A percentile compares a stretch with the other conserved stretches of the same genome.
phyloP scores from a whole-genome alignment of 2,888 invertebrate species.

The Melanchra persicariae region DNA sequence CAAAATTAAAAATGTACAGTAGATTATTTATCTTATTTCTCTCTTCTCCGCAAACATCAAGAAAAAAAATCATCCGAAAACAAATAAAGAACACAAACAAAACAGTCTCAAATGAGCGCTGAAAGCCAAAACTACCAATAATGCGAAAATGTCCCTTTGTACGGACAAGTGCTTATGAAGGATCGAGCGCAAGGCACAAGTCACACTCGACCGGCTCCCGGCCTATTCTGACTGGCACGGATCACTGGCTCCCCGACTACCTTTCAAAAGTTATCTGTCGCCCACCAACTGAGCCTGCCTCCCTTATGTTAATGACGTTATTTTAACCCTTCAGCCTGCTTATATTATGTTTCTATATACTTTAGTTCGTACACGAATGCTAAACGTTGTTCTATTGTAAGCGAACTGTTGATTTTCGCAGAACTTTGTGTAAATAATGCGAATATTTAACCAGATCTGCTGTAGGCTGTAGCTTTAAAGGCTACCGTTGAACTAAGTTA shows the following conservation, averaged over 20 bases:
- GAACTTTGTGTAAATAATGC: constrained; percentile 38
- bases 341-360: constrained; percentile 47
- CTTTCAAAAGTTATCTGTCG: constrained; percentile 63
- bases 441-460: constrained; percentile 30
- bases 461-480: constrained; percentile 25
- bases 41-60: background rate
- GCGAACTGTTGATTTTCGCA: constrained; percentile 47
- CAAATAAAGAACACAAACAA: background rate
- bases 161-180: constrained; percentile 36
- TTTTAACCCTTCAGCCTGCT: constrained; percentile 46
- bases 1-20: background rate
- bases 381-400: constrained; percentile 31
- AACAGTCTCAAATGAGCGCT: background rate
- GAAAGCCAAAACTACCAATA: constrained; percentile 30
- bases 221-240: constrained; percentile 50
- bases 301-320: constrained; percentile 58
- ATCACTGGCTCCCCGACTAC: constrained; percentile 54
- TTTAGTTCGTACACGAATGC: constrained; percentile 41
- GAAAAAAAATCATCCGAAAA: background rate
- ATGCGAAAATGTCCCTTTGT: constrained; percentile 36
- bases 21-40: no score
- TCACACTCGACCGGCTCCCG: constrained; percentile 49
- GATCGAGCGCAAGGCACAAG: constrained; percentile 33
- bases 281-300: constrained; percentile 41
- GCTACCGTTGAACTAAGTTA: constrained; percentile 10